Conservation (phyloP, 2,888 invertebrate genomes). For the Lycia hirtaria region DNA sequence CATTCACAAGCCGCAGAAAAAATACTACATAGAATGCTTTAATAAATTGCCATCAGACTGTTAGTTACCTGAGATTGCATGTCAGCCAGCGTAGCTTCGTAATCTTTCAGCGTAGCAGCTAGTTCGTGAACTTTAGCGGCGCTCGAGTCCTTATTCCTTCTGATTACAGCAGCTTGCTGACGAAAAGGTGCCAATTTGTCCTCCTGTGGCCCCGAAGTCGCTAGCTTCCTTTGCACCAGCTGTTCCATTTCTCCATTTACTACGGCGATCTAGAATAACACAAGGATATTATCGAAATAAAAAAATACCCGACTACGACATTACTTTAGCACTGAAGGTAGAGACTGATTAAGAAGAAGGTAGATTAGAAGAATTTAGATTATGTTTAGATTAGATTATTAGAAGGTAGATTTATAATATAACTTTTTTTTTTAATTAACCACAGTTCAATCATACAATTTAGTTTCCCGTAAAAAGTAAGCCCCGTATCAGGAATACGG, state of each 20-base stretch:
- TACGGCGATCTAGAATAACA: slow-evolving; percentile 73
- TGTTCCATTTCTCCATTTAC: slow-evolving; percentile 88
- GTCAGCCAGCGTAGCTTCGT: slow-evolving; percentile 87
- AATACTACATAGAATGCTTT: too few relatives aligned
- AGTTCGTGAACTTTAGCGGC: slow-evolving; percentile 89
- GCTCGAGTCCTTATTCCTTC: slow-evolving; percentile 91
- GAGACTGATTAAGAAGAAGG: too few relatives aligned
- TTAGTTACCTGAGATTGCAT: slow-evolving; percentile 76
- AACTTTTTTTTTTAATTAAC: too few relatives aligned
- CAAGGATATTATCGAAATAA: too few relatives aligned
- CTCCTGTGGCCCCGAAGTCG: slow-evolving; percentile 86
- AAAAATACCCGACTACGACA: too few relatives aligned
- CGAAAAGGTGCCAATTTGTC: slow-evolving; percentile 93
- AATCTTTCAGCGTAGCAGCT: slow-evolving; percentile 85
- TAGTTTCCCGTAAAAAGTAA: background rate
- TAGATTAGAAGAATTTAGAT: too few relatives aligned
- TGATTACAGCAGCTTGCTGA: slow-evolving; percentile 93
- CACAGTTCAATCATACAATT: slow-evolving; percentile 5
- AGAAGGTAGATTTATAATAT: background rate
- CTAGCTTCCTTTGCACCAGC: slow-evolving; percentile 89
- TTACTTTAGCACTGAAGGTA: too few relatives aligned
- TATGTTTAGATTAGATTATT: too few relatives aligned
- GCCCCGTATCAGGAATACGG: slow-evolving; percentile 1
- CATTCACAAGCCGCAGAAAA: too few relatives aligned
- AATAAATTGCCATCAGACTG: background rate